phyloP scores from a whole-genome alignment of 2,113 vertebrate genomes.

The Actenoides lindsayi region DNA sequence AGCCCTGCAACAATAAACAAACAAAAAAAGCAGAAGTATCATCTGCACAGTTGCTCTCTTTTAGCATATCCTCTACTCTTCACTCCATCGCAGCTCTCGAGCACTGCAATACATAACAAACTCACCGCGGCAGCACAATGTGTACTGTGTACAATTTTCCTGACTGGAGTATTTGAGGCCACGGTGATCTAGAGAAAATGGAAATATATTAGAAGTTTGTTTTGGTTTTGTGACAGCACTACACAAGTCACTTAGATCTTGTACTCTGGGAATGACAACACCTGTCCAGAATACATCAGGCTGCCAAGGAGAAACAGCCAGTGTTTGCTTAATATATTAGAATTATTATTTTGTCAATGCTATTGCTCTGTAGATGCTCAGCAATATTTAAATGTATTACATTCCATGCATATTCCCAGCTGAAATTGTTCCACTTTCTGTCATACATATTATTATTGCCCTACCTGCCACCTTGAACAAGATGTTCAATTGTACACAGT shows the following conservation, averaged over 20 bases:
- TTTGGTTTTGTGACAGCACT: not conserved
- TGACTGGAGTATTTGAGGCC: not conserved
- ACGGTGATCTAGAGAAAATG: not conserved
- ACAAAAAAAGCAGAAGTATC: not conserved
- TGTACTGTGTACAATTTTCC: not conserved
- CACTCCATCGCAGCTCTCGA: not conserved
- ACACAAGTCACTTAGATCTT: not conserved
- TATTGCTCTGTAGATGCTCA: not conserved
- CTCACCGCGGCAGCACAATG: rapidly evolving
- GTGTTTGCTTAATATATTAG: not conserved
- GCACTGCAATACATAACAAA: not conserved
- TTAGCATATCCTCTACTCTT: not conserved
- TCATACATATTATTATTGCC: not conserved
- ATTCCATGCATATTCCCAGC: not conserved
- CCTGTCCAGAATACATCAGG: not conserved
- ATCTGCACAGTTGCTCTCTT: not conserved
- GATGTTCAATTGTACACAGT: not conserved
- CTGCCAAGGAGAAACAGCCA: not conserved
- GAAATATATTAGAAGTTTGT: not conserved
- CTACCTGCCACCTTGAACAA: not conserved
- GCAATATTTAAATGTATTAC: not conserved
- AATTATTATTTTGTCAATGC: not conserved
- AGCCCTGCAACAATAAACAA: not conserved
- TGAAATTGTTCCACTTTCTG: not conserved
- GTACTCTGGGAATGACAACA: not conserved